phyloP scores from a whole-genome alignment of 2,113 vertebrate species.

The Apodemus sylvaticus region DNA sequence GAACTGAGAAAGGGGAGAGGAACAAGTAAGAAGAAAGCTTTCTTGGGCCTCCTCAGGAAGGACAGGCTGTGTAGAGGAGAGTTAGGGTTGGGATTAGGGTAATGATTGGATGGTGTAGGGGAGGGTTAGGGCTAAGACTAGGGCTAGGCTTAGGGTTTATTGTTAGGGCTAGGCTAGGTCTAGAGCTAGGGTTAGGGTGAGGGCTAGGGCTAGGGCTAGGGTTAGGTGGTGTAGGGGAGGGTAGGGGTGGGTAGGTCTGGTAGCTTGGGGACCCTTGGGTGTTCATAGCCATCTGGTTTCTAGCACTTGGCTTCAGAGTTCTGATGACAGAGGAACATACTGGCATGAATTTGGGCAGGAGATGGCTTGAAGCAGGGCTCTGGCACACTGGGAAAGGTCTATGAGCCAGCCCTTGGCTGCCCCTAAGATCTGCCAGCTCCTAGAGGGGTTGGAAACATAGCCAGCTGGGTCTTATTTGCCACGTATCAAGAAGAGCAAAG shows the following conservation, averaged over 20 bases:
- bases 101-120: background rate
- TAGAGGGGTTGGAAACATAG: too few relatives aligned
- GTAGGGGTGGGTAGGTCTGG: background rate
- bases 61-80: background rate
- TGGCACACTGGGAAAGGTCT: background rate
- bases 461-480: too few relatives aligned
- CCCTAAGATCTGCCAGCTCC: background rate
- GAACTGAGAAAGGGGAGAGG: background rate
- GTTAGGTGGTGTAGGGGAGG: background rate
- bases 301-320: background rate
- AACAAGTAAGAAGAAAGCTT: background rate
- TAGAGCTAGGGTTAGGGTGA: too few relatives aligned
- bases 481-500: background rate
- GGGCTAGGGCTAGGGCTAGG: background rate
- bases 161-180: too few relatives aligned
- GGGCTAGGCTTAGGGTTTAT: background rate
- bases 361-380: background rate
- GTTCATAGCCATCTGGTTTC: background rate
- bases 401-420: background rate
- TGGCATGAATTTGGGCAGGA: background rate
- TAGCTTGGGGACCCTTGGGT: background rate
- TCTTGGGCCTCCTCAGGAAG: background rate
- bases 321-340: background rate
- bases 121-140: background rate
- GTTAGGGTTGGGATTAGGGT: background rate